These are phyloP conservation scores for Oxyscelio sp. DNA, from an alignment of 2,888 invertebrate genomes.

Conservation along the genomic window DNA sequence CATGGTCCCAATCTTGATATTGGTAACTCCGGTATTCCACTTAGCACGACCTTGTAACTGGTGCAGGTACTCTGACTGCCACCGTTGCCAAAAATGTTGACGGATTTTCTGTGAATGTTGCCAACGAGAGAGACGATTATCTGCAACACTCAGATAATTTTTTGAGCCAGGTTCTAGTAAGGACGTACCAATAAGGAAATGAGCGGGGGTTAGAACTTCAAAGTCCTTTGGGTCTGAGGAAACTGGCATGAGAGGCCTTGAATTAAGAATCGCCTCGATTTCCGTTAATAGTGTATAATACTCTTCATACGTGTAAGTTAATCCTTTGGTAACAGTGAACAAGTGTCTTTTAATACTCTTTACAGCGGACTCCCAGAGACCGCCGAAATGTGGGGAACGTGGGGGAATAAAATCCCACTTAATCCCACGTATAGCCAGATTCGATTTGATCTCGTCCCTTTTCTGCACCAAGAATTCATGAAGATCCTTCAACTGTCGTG, in stretches of 20 bases:
- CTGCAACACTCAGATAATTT: not conserved
- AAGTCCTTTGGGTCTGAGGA: no score
- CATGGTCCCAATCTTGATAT: no score
- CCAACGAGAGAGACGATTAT: not conserved
- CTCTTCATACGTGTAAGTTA: not conserved
- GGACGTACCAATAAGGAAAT: not conserved
- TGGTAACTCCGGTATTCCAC: no score
- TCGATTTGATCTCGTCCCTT: conserved; percentile 33
- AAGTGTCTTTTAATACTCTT: not conserved
- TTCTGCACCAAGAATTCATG: not conserved
- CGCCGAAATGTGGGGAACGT: not conserved
- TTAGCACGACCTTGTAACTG: not conserved
- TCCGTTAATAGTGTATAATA: no score
- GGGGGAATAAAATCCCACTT: not conserved
- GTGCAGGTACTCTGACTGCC: not conserved
- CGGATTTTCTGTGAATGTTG: not conserved
- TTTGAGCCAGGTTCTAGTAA: not conserved
- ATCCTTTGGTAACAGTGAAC: not conserved
- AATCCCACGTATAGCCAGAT: not conserved
- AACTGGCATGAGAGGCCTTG: not conserved
- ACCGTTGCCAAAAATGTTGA: not conserved
- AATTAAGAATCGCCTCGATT: no score
- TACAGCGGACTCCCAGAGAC: not conserved
- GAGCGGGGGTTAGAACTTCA: not conserved
- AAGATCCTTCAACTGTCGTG: not conserved